Evolutionary conservation across 2,888 invertebrate genomes (phyloP).

Genomic region (Trachelus iudaicus): DNA sequence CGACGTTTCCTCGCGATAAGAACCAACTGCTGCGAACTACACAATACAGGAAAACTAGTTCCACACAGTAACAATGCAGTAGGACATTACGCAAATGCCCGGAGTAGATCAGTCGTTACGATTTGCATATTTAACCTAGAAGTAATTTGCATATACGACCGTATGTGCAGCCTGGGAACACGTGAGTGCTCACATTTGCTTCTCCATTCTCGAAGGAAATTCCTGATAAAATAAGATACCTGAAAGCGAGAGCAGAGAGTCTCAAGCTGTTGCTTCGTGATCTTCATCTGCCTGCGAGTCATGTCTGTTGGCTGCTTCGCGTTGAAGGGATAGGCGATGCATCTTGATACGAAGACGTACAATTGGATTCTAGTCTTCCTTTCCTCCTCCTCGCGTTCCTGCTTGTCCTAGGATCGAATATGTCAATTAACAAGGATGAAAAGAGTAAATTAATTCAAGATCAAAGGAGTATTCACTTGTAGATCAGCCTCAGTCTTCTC

Average conservation of each 20-base stretch:
- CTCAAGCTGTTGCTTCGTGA: constrained; percentile 95
- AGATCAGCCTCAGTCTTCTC: constrained; percentile 88
- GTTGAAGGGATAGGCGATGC: constrained; percentile 98
- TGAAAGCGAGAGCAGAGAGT: constrained; percentile 94
- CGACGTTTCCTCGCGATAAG: not conserved
- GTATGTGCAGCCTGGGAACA: not conserved
- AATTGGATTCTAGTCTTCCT: constrained; percentile 93
- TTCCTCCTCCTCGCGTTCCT: constrained; percentile 96
- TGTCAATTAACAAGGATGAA: not conserved
- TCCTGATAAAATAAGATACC: constrained; percentile 65
- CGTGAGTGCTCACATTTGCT: not conserved
- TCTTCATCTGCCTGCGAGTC: constrained; percentile 94
- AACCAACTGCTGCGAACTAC: not conserved
- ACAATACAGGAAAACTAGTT: not conserved
- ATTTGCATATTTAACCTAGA: not conserved
- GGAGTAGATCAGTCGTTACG: not conserved
- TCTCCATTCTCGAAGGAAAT: not conserved
- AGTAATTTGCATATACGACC: not conserved
- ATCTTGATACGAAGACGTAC: constrained; percentile 98
- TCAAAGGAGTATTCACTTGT: constrained; percentile 68
- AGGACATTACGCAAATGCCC: not conserved
- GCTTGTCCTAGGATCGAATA: constrained; percentile 76
- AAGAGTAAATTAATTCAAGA: not conserved
- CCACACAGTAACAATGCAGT: not conserved
- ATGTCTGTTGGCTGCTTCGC: constrained; percentile 99